phyloP scores from a whole-genome alignment of 2,888 invertebrate genomes.

The Eupithecia abbreviata region DNA sequence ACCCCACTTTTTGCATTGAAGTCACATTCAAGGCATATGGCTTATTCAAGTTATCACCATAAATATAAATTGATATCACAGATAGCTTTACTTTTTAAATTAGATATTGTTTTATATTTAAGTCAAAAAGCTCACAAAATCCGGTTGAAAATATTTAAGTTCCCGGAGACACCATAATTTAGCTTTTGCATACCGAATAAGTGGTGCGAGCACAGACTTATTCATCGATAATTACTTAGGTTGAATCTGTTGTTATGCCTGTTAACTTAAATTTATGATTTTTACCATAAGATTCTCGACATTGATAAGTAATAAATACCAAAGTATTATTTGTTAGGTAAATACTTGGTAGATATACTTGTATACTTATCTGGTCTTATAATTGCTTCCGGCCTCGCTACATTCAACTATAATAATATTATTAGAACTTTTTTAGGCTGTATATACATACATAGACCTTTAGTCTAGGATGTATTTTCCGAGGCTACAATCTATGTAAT shows the following conservation, averaged over 20 bases:
- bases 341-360: not conserved
- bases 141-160: not conserved
- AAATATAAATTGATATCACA: not conserved
- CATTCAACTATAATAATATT: not conserved
- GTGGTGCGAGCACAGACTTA: not conserved
- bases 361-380: not conserved
- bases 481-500: not conserved
- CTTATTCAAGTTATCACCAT: not conserved
- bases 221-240: not conserved
- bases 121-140: not conserved
- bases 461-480: not conserved
- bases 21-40: not conserved
- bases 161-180: not conserved
- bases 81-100: not conserved
- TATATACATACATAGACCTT: too few relatives aligned
- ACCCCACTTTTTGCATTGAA: not conserved
- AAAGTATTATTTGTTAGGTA: not conserved
- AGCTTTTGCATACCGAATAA: slow-evolving; percentile 34
- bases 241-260: not conserved
- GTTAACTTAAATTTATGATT: not conserved
- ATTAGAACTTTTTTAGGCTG: not conserved
- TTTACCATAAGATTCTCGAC: not conserved
- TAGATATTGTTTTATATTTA: not conserved
- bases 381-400: not conserved
- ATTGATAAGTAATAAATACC: not conserved